Evolutionary conservation across 2,113 vertebrate species (phyloP), one percentile per base, ranked within the genome.

Genomic region (Columba janthina): DNA sequence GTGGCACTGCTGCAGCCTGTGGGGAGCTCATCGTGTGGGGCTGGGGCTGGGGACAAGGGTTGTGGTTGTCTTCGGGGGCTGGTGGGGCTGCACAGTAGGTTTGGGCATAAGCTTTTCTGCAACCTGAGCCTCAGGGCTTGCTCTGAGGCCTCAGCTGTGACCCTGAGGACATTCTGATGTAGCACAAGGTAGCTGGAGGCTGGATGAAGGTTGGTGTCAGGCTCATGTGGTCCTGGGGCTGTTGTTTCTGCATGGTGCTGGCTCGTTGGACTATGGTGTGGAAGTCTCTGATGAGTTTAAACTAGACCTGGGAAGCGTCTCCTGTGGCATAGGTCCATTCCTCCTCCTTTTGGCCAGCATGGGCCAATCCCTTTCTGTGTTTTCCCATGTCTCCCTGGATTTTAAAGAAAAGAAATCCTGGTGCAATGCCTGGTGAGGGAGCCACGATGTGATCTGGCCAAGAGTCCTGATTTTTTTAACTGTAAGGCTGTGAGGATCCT

Each of bases 291-390:
- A 53, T 24, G 14, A 83, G 50, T 36, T 79, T 69, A 53, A 65
- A 5, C 9, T 46, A 22, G 17, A 57, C 32, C 44, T 71, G 76
- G 40, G 15, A 89, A 89, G 16, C 54, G 32, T 70, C 6, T 95
- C 40, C 54, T 15, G 5, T 0, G 1, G 11, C 0, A 0, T 16
- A 62, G 18, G 12, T 65, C 36, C 7, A 1, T 42, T 11, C 26
- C 34, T 69, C 25, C n/a, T 76, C 15, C 18, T 75, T 88, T 83
- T 61, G 54, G 32, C 40, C 10, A 4, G 34, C 26, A 12, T 8
- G 15, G 31, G 8, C 40, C 9, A 1, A 21, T 73, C 10, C 64
- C 42, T 32, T 36, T 24, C 42, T 31, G 16, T n/a, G 21, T 80
- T 93, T 87, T 54, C 53, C 28, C 4, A 10, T 3, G 2, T 42